Base-by-base conservation (phyloP, 2,888 invertebrate genomes). In the Sarcophaga carnaria region DNA sequence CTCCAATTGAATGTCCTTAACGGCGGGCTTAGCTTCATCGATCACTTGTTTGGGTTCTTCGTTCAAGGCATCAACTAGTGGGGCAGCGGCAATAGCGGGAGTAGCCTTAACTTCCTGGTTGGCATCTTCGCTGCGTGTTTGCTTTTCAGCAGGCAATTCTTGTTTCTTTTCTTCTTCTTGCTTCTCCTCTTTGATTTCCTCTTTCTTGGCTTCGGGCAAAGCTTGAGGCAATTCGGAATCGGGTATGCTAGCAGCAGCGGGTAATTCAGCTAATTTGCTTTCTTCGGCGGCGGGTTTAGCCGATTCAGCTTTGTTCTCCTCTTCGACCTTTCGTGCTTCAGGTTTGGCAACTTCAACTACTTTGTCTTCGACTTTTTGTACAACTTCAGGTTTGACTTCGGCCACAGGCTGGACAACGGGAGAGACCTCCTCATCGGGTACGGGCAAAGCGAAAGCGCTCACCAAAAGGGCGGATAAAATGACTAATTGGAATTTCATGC, bases 401-500 rank as follows among this genome's bases (percentile, higher is more conserved):
- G 82, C 88, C 80, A 88, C 87, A 10, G 90, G 89, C 54, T 90
- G 91, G 45, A 91, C 87, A 27, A 91, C 88, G 72, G 88, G 85
- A n/a, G 90, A 90, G 12, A 90, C 91, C 79, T 92, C 92, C 87
- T 92, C 92, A 89, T 93, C 93, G 81, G 93, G 93, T 20, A 93
- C 89, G 12, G 93, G 93, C n/a, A 91, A 88, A 72, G 92, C 88
- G 62, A 91, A 90, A 14, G 90, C 92, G 87, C 90, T 89, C 60
- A 89, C 90, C 83, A 91, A 90, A 77, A 92, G 88, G 70, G 91
- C 90, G 85, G 91, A 90, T 76, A 92, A 83, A 72, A 92, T 90
- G 82, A 91, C 89, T 85, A 93, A 87, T 90, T 92, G 92, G 87
- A 90, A 91, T 89, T 93, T 92, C 93, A 93, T 92, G 90, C 91